Base-by-base conservation (phyloP, 2,113 vertebrate species). In the Saccopteryx leptura region DNA sequence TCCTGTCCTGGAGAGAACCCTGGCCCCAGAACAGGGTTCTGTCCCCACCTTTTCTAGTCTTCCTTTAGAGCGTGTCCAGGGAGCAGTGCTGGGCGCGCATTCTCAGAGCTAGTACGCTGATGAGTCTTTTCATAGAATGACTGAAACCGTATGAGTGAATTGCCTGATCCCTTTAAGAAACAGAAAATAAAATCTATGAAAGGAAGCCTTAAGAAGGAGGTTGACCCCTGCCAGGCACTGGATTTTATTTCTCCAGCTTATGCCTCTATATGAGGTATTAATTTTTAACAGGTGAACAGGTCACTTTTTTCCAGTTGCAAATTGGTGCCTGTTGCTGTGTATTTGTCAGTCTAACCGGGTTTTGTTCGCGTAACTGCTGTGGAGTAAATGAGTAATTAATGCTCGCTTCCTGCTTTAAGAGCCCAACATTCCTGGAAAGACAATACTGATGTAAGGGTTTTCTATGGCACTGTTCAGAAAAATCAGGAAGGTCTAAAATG, bases 171-270 rank as follows among this genome's bases (percentile, higher is more conserved):
- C 33, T 80, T 39, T 60, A 14, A 89, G 86, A 26, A 84, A 80
- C 84, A 83, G 66, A 33, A 56, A 96, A 10, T 21, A 90, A 81
- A 92, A 87, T 65, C 15, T 87, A 39, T 75, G 78, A 48, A 86
- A 68, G 74, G 93, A 60, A 46, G 58, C 58, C 39, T 75, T 75
- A 75, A 90, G 71, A 68, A 89, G 75, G 89, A 95, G 76, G 68
- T 10, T 13, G 68, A 54, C 23, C 63, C 75, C 39, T 7, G 52
- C 50, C 50, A 50, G 72, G 33, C 71, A 23, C 5, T 23, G 26
- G 48, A 39, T 71, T 60, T 85, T 76, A 90, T 95, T 54, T 52
- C 31, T 56, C 4, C 23, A 71, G 1, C 31, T 46, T 48, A 23
- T 26, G 66, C 54, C 68, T 89, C 24, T n/a, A 21, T 1, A 8